These are phyloP conservation scores for Lepidurus couesii DNA, from an alignment of 1,140 invertebrate genomes.

Conservation along the genomic window DNA sequence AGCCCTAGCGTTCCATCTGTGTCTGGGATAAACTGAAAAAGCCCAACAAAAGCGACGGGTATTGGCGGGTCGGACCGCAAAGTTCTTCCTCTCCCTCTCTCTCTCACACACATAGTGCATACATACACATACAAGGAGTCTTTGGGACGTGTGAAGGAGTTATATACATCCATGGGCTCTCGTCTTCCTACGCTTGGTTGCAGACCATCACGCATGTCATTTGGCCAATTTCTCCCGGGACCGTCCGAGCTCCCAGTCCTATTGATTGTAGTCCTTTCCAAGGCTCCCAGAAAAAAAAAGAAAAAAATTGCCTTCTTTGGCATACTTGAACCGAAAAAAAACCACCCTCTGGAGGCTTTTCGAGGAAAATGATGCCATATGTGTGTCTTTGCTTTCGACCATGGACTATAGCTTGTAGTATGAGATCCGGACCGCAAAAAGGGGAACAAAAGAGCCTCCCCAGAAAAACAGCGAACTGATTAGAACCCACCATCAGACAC, in stretches of 20 bases:
- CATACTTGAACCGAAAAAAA: not conserved
- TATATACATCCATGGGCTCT: not conserved
- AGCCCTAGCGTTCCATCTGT: not conserved
- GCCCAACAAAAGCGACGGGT: not conserved
- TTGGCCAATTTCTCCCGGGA: slow-evolving; percentile 18
- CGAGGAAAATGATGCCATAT: slow-evolving; percentile 5
- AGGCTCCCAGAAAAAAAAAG: not conserved
- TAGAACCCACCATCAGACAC: slow-evolving; percentile 15
- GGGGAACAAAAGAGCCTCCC: not conserved
- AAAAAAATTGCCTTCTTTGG: not conserved
- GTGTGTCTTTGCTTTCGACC: not conserved
- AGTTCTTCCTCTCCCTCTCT: no score
- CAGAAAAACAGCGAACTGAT: not conserved
- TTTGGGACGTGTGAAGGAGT: slow-evolving; percentile 1
- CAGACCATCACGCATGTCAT: slow-evolving; percentile 21
- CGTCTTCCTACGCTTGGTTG: slow-evolving; percentile 9
- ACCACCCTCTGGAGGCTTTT: not conserved
- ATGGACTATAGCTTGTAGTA: not conserved
- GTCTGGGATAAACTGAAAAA: not conserved
- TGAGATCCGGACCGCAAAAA: not conserved
- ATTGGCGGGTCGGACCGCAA: not conserved
- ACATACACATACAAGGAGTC: not conserved
- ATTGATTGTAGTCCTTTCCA: not conserved
- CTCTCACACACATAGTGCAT: not conserved
- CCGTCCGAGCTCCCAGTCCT: slow-evolving; percentile 4